Evolutionary conservation across 2,113 vertebrate genomes (phyloP).

Genomic region (Peromyscus polionotus): DNA sequence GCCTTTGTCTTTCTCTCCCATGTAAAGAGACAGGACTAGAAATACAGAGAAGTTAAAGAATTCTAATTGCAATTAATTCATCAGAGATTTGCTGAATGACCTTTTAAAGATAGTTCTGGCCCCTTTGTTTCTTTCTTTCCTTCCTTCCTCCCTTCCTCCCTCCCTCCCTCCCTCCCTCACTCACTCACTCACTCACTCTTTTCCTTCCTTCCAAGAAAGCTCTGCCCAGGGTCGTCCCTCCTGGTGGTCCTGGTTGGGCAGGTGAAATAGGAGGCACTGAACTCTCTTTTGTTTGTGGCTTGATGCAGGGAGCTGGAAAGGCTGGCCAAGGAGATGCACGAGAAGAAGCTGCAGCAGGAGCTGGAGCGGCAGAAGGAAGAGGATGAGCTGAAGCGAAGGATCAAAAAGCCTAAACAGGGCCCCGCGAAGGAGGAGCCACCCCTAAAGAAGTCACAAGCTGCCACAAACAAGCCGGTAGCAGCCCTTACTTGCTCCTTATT

Average conservation of each 20-base stretch:
- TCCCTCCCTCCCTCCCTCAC: not conserved
- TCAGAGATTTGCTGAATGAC: not conserved
- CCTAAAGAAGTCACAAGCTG: not conserved
- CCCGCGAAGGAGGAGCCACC: constrained; percentile 80
- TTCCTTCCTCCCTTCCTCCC: not conserved
- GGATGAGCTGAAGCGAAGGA: constrained; percentile 88
- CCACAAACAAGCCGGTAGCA: constrained; percentile 65
- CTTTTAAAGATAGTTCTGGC: not conserved
- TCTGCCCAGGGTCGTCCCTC: not conserved
- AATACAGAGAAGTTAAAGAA: not conserved
- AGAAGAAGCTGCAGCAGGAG: constrained; percentile 86
- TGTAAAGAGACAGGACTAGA: not conserved
- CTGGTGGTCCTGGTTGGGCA: not conserved
- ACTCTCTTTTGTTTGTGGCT: constrained; percentile 28
- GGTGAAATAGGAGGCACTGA: not conserved
- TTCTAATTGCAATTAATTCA: not conserved
- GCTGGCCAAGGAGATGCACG: constrained; percentile 83
- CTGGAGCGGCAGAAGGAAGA: constrained; percentile 86
- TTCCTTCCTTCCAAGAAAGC: not conserved
- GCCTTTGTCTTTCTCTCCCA: not conserved
- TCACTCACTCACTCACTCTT: no score
- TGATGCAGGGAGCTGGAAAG: constrained; percentile 86
- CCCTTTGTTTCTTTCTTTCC: not conserved
- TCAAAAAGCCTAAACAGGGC: constrained; percentile 85
- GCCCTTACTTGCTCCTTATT: accelerated